Evolutionary conservation across 2,888 invertebrate species (phyloP), one percentile per base, ranked within the genome.

Genomic region (Chloroclystis v-ata): DNA sequence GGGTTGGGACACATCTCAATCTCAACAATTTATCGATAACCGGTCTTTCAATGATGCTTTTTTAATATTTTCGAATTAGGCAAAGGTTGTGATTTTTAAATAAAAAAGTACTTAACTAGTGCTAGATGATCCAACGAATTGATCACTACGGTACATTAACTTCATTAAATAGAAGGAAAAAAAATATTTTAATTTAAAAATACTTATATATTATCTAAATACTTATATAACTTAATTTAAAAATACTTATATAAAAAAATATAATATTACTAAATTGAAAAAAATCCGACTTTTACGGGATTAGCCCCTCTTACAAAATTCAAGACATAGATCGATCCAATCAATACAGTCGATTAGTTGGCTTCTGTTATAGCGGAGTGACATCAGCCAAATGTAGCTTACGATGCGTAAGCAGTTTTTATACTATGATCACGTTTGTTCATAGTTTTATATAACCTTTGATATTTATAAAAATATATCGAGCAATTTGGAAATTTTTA

Each of bases 261-360:
- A n/a, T n/a, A n/a, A n/a, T n/a, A n/a, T 20, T 20, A 26, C 26
- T 6, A 9, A 26, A 8, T 26, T 26, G 8, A 26, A 26, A 26
- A 26, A 26, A 20, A 11, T 16, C 10, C 24, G 12, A 24, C 30
- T 26, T 26, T 26, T 26, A 8, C 14, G n/a, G n/a, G 14, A 24
- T 13, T 9, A 20, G 6, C 14, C 11, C 12, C 42, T 37, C 33
- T 39, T n/a, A 2, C 11, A 32, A 8, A 30, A 33, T 20, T 16
- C 28, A 43, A 32, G 38, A 43, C 12, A 5, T 20, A 5, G 20
- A 20, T 20, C 20, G 20, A 20, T 20, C 5, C 20, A 20, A 16
- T 52, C 54, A 52, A 49, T 49, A 25, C 43, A 25, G 24, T 12
- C 28, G 33, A 50, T 52, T 43, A 42, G 43, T 44, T 32, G 11